phyloP scores from a whole-genome alignment of 2,888 invertebrate species.

The Invenusta paracnida region DNA sequence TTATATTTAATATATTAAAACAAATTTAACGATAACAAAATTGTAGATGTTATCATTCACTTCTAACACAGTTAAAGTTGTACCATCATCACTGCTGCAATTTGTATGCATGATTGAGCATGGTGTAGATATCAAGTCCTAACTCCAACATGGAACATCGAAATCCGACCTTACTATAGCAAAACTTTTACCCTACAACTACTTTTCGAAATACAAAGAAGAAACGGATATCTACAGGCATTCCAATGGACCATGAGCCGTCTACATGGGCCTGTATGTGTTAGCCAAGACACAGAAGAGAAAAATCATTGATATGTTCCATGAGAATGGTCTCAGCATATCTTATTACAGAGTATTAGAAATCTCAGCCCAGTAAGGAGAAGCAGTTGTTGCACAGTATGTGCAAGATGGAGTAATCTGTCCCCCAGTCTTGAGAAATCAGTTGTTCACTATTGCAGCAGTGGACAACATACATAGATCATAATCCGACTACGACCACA shows the following conservation, averaged over 20 bases:
- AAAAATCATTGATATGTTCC: constrained; percentile 44
- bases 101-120: constrained; percentile 1
- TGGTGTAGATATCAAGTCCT: neutral
- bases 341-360: constrained; percentile 48
- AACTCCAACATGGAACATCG: neutral
- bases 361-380: constrained; percentile 44
- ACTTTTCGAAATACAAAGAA: neutral
- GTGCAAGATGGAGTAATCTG: constrained; percentile 44
- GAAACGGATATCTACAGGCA: constrained; percentile 7
- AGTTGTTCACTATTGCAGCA: neutral
- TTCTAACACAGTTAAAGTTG: too few species aligned
- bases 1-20: too few species aligned
- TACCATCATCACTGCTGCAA: neutral
- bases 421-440: constrained; percentile 35
- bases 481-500: neutral
- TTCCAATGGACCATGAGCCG: constrained; percentile 14
- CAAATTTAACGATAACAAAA: too few species aligned
- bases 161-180: constrained; percentile 28
- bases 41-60: too few species aligned
- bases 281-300: constrained; percentile 47
- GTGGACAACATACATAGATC: neutral
- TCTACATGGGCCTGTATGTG: constrained; percentile 45
- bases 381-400: constrained; percentile 32
- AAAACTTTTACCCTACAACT: neutral
- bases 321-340: constrained; percentile 47